Base-by-base conservation (phyloP, 2,888 invertebrate species). In the Macaria notata region DNA sequence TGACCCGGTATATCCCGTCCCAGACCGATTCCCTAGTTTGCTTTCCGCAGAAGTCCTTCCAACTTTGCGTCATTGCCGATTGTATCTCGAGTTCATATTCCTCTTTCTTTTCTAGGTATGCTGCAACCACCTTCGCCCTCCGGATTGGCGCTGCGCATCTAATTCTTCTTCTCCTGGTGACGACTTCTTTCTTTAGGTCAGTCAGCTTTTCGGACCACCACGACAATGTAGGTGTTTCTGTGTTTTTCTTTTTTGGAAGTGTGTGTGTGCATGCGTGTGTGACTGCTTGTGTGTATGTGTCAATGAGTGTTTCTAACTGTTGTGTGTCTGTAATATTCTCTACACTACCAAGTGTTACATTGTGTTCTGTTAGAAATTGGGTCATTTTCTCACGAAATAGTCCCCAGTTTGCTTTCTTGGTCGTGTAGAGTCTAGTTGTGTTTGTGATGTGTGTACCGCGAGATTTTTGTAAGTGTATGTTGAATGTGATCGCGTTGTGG, bases 31-130 rank as follows among this genome's bases (percentile, higher is more conserved):
- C 66, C 19, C 42, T 46, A 0, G 61, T 55, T 33, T 63, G 64
- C 39, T 46, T 56, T n/a, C 9, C 9, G 36, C 62, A 64, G 46
- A 64, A 66, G 7, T 48, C 49, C 42, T 61, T 64, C 62, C 63
- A 64, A 43, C 60, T 60, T 0, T 30, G 33, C 1, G 33, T 33
- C 33, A 4, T 33, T 33, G 33, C 33, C 6, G 4, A 4, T 4
- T 6, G 4, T 33, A 33, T 33, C 33, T 33, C 33, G 4, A 33
- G 6, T 6, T 33, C 33, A 33, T 33, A 33, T 8, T 49, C 41
- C 61, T 47, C 0, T 46, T 49, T 51, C 33, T 33, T 53, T 36
- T 44, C 6, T 46, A 36, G 45, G 45, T 51, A 33, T 47, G 47
- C n/a, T 42, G 6, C 33, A 33, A 33, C 33, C 33, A 33, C 33